Base-by-base conservation (phyloP, 2,888 invertebrate genomes). In the Xestia sexstrigata region DNA sequence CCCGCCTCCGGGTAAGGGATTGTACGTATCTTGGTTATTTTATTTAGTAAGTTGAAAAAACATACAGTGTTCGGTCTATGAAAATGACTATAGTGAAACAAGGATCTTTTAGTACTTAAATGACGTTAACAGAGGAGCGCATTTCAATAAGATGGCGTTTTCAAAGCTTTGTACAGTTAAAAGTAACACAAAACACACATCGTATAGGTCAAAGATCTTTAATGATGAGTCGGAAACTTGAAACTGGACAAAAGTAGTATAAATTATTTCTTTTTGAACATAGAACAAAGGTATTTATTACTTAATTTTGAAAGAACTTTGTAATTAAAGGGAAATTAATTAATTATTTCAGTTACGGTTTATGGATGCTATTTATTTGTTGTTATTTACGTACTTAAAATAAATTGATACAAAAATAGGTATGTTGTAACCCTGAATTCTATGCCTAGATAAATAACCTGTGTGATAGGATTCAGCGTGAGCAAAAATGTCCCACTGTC, bases 1-100 rank as follows among this genome's bases (percentile, higher is more conserved):
- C 1, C 80, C 9, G 70, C 80, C 76, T 20, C 35, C 65, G 70
- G 76, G 52, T n/a, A 47, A 55, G 30, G 70, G 76, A 62, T 65
- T 39, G 62, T 58, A 42, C 30, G n/a, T 17, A 52, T 42, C 39
- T 62, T 39, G 15, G 52, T 55, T 67, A 62, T 60, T 67, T 62
- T 70, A 67, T 70, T 76, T 20, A 26, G 42, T 58, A 30, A 67
- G 30, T 58, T 26, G 35, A 17, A 49, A 77, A 65, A 58, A 66
- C 11, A 42, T 49, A 63, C 11, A 35, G 23, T 15, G 42, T 55
- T 42, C 39, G 45, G 4, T 26, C 20, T 45, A 52, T 39, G 9
- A 42, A 60, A 8, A 26, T 47, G 8, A 11, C 20, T 39, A 1
- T 20, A 23, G 42, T 42, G 15, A 17, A 17, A 4, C 20, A 35